phyloP scores from a whole-genome alignment of 2,797 vertebrate genomes.

The Okamejei kenojei region DNA sequence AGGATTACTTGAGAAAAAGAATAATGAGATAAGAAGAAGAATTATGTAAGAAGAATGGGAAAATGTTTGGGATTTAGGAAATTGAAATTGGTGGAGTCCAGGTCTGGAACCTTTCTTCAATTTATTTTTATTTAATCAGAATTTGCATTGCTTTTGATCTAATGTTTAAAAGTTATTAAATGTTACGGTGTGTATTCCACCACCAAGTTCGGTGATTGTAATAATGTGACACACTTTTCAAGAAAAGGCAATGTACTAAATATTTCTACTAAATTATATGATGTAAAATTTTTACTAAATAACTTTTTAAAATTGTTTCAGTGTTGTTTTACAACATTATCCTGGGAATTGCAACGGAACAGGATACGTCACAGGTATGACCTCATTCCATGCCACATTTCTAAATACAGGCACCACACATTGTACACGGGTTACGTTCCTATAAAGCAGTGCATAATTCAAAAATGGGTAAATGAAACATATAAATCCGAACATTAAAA shows the following conservation, averaged over 20 bases:
- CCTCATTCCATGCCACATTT: neutral
- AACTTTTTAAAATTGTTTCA: neutral
- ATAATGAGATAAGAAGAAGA: too few relatives aligned
- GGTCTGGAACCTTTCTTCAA: neutral
- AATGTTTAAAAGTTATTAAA: neutral
- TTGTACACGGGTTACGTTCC: too few relatives aligned
- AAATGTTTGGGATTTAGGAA: neutral
- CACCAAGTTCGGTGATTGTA: neutral
- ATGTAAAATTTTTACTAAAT: neutral
- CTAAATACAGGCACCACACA: neutral
- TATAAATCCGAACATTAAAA: too few relatives aligned
- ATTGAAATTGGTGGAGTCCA: neutral
- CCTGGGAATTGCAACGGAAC: neutral
- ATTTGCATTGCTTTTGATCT: neutral
- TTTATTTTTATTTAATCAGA: neutral
- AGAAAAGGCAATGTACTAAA: neutral
- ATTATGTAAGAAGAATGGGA: neutral
- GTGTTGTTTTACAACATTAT: neutral
- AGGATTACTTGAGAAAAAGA: too few relatives aligned
- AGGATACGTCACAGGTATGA: slow-evolving; percentile 1
- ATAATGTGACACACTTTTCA: neutral
- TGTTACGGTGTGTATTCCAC: neutral
- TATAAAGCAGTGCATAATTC: too few relatives aligned
- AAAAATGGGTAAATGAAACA: too few relatives aligned
- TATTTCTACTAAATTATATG: too few relatives aligned